Conservation (phyloP, 53 echinoderm and acorn worm species). For the Mesocentrotus franciscanus region DNA sequence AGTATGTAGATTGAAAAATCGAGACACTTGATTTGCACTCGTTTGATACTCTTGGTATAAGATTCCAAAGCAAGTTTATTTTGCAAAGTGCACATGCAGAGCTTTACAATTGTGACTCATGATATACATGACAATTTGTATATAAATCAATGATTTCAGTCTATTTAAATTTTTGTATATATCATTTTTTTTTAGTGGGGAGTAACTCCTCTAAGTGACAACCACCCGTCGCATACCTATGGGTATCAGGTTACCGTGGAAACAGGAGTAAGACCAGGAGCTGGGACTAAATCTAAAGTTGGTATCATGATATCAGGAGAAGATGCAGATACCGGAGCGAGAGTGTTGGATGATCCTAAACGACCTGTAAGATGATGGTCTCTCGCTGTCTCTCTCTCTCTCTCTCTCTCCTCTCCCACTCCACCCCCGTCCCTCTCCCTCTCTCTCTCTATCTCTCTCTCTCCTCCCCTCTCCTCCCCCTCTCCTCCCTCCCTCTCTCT, state of each 20-base stretch:
- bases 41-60: too few species aligned
- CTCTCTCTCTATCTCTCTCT: neutral
- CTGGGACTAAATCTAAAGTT: slow-evolving; percentile 84
- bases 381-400: too few species aligned
- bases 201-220: slow-evolving; percentile 80
- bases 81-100: too few species aligned
- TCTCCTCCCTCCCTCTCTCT: too few species aligned
- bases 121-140: too few species aligned
- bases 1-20: too few species aligned
- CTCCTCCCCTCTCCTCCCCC: too few species aligned
- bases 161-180: neutral
- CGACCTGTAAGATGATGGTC: slow-evolving; percentile 70
- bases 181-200: slow-evolving; percentile 74
- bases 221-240: slow-evolving; percentile 71
- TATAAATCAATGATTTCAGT: neutral
- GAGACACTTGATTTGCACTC: too few species aligned
- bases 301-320: slow-evolving; percentile 75
- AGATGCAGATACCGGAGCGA: slow-evolving; percentile 72
- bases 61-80: too few species aligned
- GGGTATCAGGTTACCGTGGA: slow-evolving; percentile 81
- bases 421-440: too few species aligned
- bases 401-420: neutral
- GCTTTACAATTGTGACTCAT: too few species aligned
- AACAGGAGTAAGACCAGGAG: slow-evolving; percentile 78
- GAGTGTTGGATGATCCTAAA: slow-evolving; percentile 78